phyloP scores from a whole-genome alignment of 35 echinoderm and acorn worm species.

The Chiridota heheva region DNA sequence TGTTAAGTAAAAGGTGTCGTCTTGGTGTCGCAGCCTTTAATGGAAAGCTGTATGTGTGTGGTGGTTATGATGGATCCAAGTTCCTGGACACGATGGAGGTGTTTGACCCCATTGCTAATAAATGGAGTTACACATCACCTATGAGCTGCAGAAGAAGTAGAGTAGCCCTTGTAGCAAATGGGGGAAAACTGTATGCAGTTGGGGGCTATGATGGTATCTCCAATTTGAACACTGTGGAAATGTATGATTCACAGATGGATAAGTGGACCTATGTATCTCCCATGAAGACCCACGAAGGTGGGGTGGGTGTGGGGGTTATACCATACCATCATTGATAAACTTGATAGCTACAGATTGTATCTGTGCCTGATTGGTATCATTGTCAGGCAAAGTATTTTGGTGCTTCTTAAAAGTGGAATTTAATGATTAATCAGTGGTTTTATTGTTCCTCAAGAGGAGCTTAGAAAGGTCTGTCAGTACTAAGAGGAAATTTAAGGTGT shows the following conservation, averaged over 20 bases:
- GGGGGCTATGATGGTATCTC: constrained; percentile 92
- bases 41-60: constrained; percentile 95
- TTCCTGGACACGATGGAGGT: constrained; percentile 96
- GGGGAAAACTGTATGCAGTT: constrained; percentile 85
- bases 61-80: constrained; percentile 93
- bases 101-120: constrained; percentile 85
- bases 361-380: too few relatives aligned
- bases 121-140: constrained; percentile 71
- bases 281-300: constrained; percentile 93
- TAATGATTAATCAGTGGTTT: too few relatives aligned
- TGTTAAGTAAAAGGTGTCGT: constrained; percentile 91
- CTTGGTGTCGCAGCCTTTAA: constrained; percentile 92
- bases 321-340: constrained; percentile 66
- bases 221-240: constrained; percentile 94
- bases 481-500: too few relatives aligned
- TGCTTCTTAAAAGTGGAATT: too few relatives aligned
- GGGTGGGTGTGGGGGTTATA: constrained; percentile 94
- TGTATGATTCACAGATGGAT: constrained; percentile 71
- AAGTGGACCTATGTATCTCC: constrained; percentile 71
- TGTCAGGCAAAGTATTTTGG: too few relatives aligned
- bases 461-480: too few relatives aligned
- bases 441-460: too few relatives aligned
- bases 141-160: constrained; percentile 90
- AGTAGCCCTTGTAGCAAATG: constrained; percentile 87
- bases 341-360: too few relatives aligned